Evolutionary conservation across 1,140 invertebrate species (phyloP).

Genomic region (Drosophila tristis): DNA sequence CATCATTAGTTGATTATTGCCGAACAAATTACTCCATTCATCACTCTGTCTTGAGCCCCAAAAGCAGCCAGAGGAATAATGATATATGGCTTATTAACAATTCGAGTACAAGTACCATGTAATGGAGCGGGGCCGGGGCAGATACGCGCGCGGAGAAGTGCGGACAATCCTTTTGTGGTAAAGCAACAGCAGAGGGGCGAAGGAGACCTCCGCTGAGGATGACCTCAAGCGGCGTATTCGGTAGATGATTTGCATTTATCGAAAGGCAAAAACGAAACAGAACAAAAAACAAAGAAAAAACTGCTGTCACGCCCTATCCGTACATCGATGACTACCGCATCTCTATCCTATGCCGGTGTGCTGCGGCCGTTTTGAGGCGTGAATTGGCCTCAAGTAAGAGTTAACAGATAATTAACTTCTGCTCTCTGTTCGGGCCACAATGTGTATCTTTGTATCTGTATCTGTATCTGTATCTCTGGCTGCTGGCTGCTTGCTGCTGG

Average conservation of each 20-base stretch:
- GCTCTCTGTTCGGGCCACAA: conserved; percentile 11
- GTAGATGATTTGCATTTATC: conserved; percentile 53
- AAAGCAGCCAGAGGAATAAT: background rate
- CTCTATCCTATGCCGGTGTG: background rate
- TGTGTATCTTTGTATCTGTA: conserved; percentile 18
- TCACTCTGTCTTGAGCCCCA: too few relatives aligned
- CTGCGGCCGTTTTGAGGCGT: conserved; percentile 41
- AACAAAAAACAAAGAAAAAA: background rate
- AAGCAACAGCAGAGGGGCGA: background rate
- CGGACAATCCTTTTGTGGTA: conserved; percentile 9
- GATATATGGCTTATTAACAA: conserved; percentile 22
- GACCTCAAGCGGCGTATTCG: conserved; percentile 15
- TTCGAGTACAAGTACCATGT: conserved; percentile 3
- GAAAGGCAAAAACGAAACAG: background rate
- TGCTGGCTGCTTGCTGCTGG: conserved; percentile 20
- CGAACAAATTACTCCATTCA: too few relatives aligned
- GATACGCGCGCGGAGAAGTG: background rate
- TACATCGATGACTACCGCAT: conserved; percentile 49
- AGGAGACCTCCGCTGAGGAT: conserved; percentile 20
- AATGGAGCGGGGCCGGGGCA: background rate
- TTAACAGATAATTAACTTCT: conserved; percentile 78
- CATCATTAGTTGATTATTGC: too few relatives aligned
- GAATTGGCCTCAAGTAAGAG: conserved; percentile 61
- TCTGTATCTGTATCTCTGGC: conserved; percentile 27
- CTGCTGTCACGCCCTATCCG: conserved; percentile 3